Conservation (phyloP, 2,113 vertebrate genomes). For the Orientallactaga bullata region DNA sequence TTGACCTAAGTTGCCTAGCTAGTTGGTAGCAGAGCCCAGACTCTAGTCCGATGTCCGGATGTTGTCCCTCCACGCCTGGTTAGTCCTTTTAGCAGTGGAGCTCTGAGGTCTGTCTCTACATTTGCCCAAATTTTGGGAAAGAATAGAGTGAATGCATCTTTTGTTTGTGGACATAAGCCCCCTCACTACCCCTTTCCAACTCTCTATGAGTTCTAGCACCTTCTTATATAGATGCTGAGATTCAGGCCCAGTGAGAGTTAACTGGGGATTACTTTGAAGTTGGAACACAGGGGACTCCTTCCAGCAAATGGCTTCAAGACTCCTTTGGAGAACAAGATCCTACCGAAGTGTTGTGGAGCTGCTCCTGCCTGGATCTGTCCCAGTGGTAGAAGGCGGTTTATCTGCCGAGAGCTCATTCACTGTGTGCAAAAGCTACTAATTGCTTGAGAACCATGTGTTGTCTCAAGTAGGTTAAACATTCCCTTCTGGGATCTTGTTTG, state of each 20-base stretch:
- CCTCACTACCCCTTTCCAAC: not conserved
- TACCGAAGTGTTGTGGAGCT: fast-evolving
- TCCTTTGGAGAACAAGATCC: not conserved
- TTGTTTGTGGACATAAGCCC: not conserved
- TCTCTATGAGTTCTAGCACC: not conserved
- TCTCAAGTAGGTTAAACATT: constrained; percentile 73
- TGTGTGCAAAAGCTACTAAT: constrained; percentile 60
- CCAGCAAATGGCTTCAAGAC: not conserved
- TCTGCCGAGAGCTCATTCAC: constrained; percentile 49
- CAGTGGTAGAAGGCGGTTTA: constrained; percentile 42
- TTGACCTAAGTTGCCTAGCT: not conserved
- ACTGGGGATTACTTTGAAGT: not conserved
- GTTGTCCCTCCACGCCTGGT: not conserved
- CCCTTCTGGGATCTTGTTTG: constrained; percentile 75
- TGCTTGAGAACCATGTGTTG: constrained; percentile 43
- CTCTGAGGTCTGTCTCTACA: constrained; percentile 6
- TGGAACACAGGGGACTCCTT: not conserved
- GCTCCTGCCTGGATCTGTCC: constrained; percentile 36
- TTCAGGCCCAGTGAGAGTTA: constrained; percentile 22
- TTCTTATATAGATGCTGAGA: not conserved
- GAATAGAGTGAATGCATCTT: not conserved
- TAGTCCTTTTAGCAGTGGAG: not conserved
- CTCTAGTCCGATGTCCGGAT: not conserved
- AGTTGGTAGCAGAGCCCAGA: not conserved
- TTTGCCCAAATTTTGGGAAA: constrained; percentile 9